phyloP scores from a whole-genome alignment of 2,113 vertebrate genomes.

The Poeciliopsis prolifica region DNA sequence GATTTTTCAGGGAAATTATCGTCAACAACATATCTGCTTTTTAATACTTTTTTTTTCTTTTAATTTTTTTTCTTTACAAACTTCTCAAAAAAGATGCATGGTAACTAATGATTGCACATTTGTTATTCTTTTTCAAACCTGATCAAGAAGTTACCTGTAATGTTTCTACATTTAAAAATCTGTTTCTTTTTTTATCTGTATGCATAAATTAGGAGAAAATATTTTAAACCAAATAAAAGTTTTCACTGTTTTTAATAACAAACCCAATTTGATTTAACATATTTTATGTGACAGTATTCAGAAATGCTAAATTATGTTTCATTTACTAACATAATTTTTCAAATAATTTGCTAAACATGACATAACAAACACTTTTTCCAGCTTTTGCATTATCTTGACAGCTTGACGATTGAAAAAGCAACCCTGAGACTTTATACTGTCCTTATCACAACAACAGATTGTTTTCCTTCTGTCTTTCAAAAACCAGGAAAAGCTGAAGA shows the following conservation, averaged over 20 bases:
- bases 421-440: constrained; percentile 3
- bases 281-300: neutral
- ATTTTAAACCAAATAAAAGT: neutral
- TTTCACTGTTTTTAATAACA: neutral
- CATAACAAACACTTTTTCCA: neutral
- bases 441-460: constrained; percentile 46
- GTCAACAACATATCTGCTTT: too few species aligned
- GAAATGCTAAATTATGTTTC: neutral
- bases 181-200: neutral
- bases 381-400: constrained; percentile 32
- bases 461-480: constrained; percentile 39
- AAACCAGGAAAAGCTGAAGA: constrained; percentile 28
- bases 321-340: constrained; percentile 2
- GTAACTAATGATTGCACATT: too few species aligned
- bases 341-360: constrained; percentile 5
- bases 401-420: constrained; percentile 21
- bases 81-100: too few species aligned
- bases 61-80: too few species aligned
- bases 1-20: too few species aligned
- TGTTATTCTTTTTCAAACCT: too few species aligned
- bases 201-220: neutral
- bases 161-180: too few species aligned
- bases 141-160: too few species aligned
- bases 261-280: neutral
- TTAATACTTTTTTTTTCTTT: too few species aligned